Conservation (phyloP, 2,113 vertebrate species). For the Speoplatyrhinus poulsoni region DNA sequence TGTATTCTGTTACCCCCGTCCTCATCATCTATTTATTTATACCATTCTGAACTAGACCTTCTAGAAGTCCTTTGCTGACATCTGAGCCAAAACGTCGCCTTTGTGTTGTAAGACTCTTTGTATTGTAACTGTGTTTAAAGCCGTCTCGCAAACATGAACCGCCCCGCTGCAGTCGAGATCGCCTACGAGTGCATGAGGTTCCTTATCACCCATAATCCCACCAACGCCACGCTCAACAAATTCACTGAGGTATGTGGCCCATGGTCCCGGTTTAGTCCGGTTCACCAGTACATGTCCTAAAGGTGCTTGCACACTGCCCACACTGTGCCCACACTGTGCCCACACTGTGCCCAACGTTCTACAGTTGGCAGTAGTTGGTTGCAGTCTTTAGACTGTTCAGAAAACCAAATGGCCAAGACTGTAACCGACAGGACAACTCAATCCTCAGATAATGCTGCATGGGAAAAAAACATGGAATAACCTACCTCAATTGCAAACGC, state of each 20-base stretch:
- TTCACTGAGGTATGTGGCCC: conserved; percentile 91
- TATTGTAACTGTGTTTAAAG: conserved; percentile 80
- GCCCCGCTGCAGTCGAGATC: conserved; percentile 98
- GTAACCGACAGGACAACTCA: too few species aligned
- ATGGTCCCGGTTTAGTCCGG: too few species aligned
- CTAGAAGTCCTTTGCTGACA: conserved; percentile 70
- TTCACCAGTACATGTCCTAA: too few species aligned
- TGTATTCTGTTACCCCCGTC: conserved; percentile 34
- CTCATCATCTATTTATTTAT: conserved; percentile 59
- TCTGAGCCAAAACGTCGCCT: conserved; percentile 79
- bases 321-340: too few species aligned
- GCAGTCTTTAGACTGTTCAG: too few species aligned
- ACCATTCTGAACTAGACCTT: conserved; percentile 41
- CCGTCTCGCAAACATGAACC: conserved; percentile 96
- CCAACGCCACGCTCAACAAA: conserved; percentile 96
- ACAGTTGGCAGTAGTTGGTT: too few species aligned
- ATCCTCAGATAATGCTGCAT: too few species aligned
- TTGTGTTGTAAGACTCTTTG: conserved; percentile 74
- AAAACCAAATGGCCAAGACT: too few species aligned
- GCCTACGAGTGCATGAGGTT: conserved; percentile 93
- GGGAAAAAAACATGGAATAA: too few species aligned
- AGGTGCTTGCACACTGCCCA: too few species aligned
- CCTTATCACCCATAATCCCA: conserved; percentile 99
- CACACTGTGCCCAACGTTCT: too few species aligned
- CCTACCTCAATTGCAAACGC: too few species aligned